Evolutionary conservation across 2,797 vertebrate species (phyloP), one percentile per base, ranked within the genome.

Genomic region (Iguana delicatissima): DNA sequence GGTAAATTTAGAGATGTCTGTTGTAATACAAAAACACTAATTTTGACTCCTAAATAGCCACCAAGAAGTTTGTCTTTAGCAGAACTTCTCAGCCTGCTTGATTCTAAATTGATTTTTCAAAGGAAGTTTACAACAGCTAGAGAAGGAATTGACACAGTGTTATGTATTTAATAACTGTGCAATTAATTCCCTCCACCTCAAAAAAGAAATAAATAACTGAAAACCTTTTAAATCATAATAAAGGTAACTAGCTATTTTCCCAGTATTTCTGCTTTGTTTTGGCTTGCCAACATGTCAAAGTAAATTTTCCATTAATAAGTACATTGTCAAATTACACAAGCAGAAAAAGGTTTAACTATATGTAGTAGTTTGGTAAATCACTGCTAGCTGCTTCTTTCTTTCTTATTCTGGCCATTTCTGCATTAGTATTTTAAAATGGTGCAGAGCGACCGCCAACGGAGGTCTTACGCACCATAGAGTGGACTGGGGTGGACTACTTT

Each of bases 41-140:
- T 72, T 84, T 92, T 29, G 18, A 81, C 26, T 90, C 55, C 35
- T 26, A 64, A 87, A 22, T 64, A 57, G 77, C 29, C 85, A 35
- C 46, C 93, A 82, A 91, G 77, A 55, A 89, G 50, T 46, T 90
- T 84, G 55, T 26, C n/a, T 89, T n/a, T 52, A 52, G 52, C 52
- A 52, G 52, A 52, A 52, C 10, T 12, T 8, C 50, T 85, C 55
- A 80, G 6, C 18, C 50, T 91, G 89, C 85, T 84, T 1, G 90
- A 62, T 46, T 84, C 80, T 13, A 69, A 85, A 35, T 55, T 55
- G 2, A n/a, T 85, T 84, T 86, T 94, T 88, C 84, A 92, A 93
- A 91, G 20, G 14, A 35, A 95, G 6, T n/a, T 32, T 14, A 77
- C 3, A 29, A 26, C 4, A 90, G 16, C 29, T 85, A 89, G 87